These are phyloP conservation scores for Polyommatus icarus DNA, from an alignment of 2,888 invertebrate species.

Conservation along the genomic window DNA sequence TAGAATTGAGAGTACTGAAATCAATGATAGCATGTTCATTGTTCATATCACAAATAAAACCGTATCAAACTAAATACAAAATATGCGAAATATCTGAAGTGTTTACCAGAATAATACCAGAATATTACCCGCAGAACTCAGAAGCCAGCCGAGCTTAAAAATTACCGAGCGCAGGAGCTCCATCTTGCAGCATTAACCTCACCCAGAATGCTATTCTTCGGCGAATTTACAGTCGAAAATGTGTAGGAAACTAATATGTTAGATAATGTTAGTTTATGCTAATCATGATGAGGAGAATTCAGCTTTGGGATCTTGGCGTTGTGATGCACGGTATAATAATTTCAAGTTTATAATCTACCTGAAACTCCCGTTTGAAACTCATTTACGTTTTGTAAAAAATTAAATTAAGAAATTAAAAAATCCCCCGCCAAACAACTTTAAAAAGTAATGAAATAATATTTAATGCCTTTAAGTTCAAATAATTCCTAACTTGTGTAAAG, in stretches of 20 bases:
- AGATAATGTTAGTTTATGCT: conserved; percentile 1
- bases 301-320: not conserved
- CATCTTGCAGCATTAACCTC: not conserved
- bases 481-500: too few relatives aligned
- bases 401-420: too few relatives aligned
- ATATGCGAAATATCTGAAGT: not conserved
- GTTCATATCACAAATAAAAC: not conserved
- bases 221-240: not conserved
- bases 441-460: too few relatives aligned
- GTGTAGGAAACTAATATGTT: not conserved
- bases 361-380: not conserved
- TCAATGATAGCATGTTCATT: not conserved
- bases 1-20: not conserved
- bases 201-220: not conserved
- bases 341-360: not conserved
- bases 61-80: not conserved
- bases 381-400: not conserved
- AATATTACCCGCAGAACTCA: not conserved
- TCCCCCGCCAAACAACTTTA: too few relatives aligned
- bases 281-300: conserved; percentile 3
- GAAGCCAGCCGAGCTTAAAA: not conserved
- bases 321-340: not conserved
- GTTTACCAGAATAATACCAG: too few relatives aligned
- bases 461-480: too few relatives aligned
- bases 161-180: not conserved